Percentiles rank a stretch among this genome's conserved stretches.
Evolutionary conservation across 2,113 vertebrate species (phyloP).

Genomic region (Python bivittatus): DNA sequence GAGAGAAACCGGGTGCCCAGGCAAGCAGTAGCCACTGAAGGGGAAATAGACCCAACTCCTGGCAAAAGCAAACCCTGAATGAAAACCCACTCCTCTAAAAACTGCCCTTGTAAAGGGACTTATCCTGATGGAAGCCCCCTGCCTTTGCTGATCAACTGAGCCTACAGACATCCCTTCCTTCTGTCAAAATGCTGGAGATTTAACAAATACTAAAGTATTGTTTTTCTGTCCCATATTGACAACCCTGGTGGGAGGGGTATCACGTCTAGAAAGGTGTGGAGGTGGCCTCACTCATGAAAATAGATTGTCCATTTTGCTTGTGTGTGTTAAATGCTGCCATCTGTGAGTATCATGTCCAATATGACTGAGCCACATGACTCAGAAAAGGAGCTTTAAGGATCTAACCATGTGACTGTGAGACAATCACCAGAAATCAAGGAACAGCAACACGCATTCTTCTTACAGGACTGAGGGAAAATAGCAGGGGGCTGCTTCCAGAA

Average conservation of each 20-base stretch:
- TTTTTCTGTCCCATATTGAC: background rate
- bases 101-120: background rate
- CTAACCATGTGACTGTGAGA: background rate
- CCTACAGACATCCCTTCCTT: background rate
- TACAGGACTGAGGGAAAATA: background rate
- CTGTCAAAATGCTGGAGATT: background rate
- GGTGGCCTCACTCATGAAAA: background rate
- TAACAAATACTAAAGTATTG: background rate
- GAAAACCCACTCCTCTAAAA: conserved; percentile 2
- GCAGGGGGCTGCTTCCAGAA: background rate
- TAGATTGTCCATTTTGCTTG: background rate
- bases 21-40: conserved; percentile 70
- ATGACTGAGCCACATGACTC: background rate
- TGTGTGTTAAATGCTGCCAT: background rate
- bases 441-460: no score
- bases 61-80: fast-evolving
- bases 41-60: background rate
- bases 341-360: background rate
- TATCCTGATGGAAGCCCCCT: background rate
- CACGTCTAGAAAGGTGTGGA: background rate
- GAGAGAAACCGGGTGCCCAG: conserved; percentile 87
- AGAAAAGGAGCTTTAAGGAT: background rate
- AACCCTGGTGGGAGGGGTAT: background rate
- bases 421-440: background rate
- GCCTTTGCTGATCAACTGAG: background rate